phyloP scores from a whole-genome alignment of 1,140 invertebrate genomes.

The Idris sp. region DNA sequence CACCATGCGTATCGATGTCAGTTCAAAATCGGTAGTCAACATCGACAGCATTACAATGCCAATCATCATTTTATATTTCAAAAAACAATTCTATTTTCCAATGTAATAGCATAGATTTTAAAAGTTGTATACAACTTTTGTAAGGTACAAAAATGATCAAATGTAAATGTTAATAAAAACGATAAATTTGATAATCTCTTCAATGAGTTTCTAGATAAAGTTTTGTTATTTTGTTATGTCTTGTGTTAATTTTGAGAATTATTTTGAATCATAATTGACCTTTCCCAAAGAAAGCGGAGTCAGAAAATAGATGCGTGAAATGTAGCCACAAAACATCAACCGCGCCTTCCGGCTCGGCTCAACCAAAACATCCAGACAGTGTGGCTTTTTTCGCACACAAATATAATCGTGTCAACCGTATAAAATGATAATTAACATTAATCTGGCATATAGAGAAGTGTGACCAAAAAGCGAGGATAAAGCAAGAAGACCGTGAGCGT shows the following conservation, averaged over 20 bases:
- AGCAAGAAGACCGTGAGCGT: slow-evolving; percentile 18
- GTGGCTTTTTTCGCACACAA: neutral
- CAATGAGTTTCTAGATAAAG: too few species aligned
- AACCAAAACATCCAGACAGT: slow-evolving; percentile 23
- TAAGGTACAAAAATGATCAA: too few species aligned
- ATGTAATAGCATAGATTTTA: too few species aligned
- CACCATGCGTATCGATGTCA: slow-evolving; percentile 47
- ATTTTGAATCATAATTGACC: slow-evolving; percentile 21
- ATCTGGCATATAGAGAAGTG: slow-evolving; percentile 34
- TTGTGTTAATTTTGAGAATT: neutral
- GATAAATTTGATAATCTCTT: too few species aligned
- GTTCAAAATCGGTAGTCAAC: too few species aligned
- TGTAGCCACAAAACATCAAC: slow-evolving; percentile 35
- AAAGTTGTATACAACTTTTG: too few species aligned
- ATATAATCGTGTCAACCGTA: slow-evolving; percentile 36
- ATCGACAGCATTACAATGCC: too few species aligned
- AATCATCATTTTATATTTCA: too few species aligned
- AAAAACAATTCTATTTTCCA: too few species aligned
- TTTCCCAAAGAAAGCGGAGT: slow-evolving; percentile 15
- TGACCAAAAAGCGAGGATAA: too few species aligned
- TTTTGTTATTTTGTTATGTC: too few species aligned
- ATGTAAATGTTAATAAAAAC: too few species aligned
- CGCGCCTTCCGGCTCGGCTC: slow-evolving; percentile 20
- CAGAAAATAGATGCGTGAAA: slow-evolving; percentile 26
- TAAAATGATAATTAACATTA: slow-evolving; percentile 41